These are phyloP conservation scores for Ictalurus punctatus DNA, from an alignment of 2,113 vertebrate genomes.

Conservation along the genomic window DNA sequence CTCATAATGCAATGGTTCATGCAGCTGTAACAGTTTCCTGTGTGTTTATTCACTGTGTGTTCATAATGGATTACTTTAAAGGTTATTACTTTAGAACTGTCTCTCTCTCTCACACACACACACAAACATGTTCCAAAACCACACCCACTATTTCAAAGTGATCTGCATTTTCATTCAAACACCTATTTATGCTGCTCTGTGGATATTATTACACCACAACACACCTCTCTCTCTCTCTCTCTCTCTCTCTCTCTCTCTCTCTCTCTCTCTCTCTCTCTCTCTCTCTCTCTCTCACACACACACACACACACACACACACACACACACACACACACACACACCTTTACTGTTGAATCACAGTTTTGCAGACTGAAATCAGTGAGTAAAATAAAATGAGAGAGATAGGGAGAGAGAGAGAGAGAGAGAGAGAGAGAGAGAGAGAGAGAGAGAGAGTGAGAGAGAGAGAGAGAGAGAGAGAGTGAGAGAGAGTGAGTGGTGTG, in stretches of 20 bases:
- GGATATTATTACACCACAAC: not conserved
- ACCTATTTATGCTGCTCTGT: not conserved
- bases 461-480: not conserved
- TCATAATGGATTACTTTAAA: not conserved
- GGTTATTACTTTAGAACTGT: no score
- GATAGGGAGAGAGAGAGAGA: not conserved
- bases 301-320: not conserved
- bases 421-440: not conserved
- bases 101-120: not conserved
- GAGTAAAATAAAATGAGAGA: not conserved
- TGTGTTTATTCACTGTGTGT: not conserved
- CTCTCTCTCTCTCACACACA: not conserved
- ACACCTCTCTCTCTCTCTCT: no score
- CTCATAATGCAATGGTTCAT: not conserved
- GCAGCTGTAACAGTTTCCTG: not conserved
- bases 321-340: slow-evolving; percentile 7
- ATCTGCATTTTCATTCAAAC: not conserved
- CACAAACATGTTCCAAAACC: not conserved
- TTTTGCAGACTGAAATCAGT: not conserved
- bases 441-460: no score
- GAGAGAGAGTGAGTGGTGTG: not conserved
- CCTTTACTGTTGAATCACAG: not conserved
- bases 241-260: no score
- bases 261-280: no score
- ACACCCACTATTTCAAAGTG: not conserved